Base-by-base conservation (phyloP, 2,888 invertebrate genomes). In the Spilosoma lubricipeda region DNA sequence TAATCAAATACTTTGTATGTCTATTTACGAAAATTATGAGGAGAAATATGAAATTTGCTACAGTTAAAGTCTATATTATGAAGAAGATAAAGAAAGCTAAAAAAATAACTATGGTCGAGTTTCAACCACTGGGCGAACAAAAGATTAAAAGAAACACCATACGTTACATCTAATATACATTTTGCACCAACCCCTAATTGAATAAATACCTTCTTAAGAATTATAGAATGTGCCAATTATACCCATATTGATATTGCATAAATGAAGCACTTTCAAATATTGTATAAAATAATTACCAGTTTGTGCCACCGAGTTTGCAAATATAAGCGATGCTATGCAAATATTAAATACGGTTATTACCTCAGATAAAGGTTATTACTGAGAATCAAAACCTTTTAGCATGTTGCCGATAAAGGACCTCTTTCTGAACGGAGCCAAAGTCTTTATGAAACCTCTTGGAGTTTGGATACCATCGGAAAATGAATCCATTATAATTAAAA, bases 381-480 rank as follows among this genome's bases (percentile, higher is more conserved):
- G 52, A n/a, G n/a, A 11, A 56, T n/a, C 52, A 56, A 56, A 8
- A n/a, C n/a, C 67, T 42, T 39, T 23, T 20, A 72, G 27, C 39
- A 85, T 85, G 86, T 45, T 23, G 39, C 73, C 82, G 20, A 71
- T 89, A 0, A 92, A 91, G 82, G 88, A 93, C 76, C 81, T 95
- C 18, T 95, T 90, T 83, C 78, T 95, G 23, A 90, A 90, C 70
- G 88, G 94, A 78, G 93, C 95, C 0, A 94, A 91, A 85, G 89
- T 91, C 52, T 92, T 95, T 0, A 94, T 95, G 94, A 92, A 83
- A 72, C 81, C 86, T 80, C 81, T 95, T n/a, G 95, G 95, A 0
- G 91, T 95, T 15, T 95, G 95, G 95, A 82, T 93, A 7, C 93
- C 93, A 0, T 73, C 79, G 0, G 73, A 82, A 13, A 77, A 90